phyloP scores from a whole-genome alignment of 1,140 invertebrate species.

The Drosophila miranda region DNA sequence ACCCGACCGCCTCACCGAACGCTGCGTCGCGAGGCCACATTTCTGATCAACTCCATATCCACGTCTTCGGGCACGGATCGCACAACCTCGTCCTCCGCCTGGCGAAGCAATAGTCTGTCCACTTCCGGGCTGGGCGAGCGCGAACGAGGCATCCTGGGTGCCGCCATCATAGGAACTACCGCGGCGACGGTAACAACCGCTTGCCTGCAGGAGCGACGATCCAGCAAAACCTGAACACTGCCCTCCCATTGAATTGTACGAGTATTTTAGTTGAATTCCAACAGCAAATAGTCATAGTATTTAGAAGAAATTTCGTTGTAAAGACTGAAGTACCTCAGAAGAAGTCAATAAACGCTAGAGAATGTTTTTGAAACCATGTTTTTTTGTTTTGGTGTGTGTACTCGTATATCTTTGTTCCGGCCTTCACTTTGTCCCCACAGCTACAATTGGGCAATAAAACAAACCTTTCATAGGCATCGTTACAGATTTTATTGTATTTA shows the following conservation, averaged over 20 bases:
- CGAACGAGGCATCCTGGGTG: slow-evolving; percentile 55
- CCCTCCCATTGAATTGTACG: slow-evolving; percentile 20
- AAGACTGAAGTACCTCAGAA: slow-evolving; percentile 81
- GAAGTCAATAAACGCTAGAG: slow-evolving; percentile 78
- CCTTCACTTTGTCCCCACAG: slow-evolving; percentile 33
- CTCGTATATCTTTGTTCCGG: slow-evolving; percentile 15
- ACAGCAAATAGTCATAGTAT: slow-evolving; percentile 65
- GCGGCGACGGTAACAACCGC: slow-evolving; percentile 66
- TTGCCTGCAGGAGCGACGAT: slow-evolving; percentile 57
- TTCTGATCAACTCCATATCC: slow-evolving; percentile 74
- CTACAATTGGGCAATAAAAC: slow-evolving; percentile 26
- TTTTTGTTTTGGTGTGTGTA: background rate
- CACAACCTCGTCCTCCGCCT: slow-evolving; percentile 58
- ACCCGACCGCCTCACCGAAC: slow-evolving; percentile 49
- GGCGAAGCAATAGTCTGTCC: slow-evolving; percentile 72
- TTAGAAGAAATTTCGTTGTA: slow-evolving; percentile 74
- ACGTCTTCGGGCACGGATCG: slow-evolving; percentile 76
- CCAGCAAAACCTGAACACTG: slow-evolving; percentile 55
- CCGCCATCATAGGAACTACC: slow-evolving; percentile 70
- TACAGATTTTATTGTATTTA: slow-evolving; percentile 39
- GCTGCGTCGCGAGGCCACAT: slow-evolving; percentile 70
- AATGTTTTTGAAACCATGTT: slow-evolving; percentile 62
- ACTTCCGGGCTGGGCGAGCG: slow-evolving; percentile 56
- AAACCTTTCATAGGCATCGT: slow-evolving; percentile 25
- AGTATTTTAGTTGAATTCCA: slow-evolving; percentile 71